phyloP scores from a whole-genome alignment of 1,140 invertebrate genomes.

The Hyles vespertilio region DNA sequence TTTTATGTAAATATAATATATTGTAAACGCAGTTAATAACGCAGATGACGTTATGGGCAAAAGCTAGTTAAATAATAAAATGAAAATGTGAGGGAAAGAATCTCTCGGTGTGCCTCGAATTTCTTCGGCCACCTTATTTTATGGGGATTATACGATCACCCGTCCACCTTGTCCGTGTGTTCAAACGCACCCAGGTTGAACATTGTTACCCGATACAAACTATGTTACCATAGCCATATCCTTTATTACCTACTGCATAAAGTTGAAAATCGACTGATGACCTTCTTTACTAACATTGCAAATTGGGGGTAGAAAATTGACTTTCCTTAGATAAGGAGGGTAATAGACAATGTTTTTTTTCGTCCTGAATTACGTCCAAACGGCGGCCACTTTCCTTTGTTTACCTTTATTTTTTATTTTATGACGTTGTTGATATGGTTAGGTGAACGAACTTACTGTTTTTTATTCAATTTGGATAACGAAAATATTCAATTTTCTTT shows the following conservation, averaged over 20 bases:
- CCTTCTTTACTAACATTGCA: conserved; percentile 9
- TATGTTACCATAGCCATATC: conserved; percentile 8
- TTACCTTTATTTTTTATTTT: conserved; percentile 61
- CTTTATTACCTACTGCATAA: conserved; percentile 23
- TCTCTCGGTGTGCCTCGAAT: conserved; percentile 41
- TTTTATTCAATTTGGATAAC: no score
- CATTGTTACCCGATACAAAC: conserved; percentile 43
- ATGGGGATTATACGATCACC: conserved; percentile 72
- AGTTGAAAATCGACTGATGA: conserved; percentile 19
- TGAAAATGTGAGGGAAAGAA: conserved; percentile 6
- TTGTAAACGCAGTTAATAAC: no score
- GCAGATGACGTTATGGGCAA: no score
- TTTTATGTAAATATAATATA: no score
- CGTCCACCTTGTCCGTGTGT: conserved; percentile 69
- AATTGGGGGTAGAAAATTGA: conserved; percentile 61
- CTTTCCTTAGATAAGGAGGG: conserved; percentile 70
- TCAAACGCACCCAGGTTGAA: conserved; percentile 63
- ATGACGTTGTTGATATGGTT: conserved; percentile 10
- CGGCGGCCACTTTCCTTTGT: conserved; percentile 59
- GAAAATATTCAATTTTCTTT: no score
- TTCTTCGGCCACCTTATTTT: conserved; percentile 70
- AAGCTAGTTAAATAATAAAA: background rate
- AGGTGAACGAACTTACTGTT: conserved; percentile 9
- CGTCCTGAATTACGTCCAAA: conserved; percentile 59
- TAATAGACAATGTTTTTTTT: conserved; percentile 66